Evolutionary conservation across 2,888 invertebrate species (phyloP), one percentile per base, ranked within the genome.

Genomic region (Noctua pronuba): DNA sequence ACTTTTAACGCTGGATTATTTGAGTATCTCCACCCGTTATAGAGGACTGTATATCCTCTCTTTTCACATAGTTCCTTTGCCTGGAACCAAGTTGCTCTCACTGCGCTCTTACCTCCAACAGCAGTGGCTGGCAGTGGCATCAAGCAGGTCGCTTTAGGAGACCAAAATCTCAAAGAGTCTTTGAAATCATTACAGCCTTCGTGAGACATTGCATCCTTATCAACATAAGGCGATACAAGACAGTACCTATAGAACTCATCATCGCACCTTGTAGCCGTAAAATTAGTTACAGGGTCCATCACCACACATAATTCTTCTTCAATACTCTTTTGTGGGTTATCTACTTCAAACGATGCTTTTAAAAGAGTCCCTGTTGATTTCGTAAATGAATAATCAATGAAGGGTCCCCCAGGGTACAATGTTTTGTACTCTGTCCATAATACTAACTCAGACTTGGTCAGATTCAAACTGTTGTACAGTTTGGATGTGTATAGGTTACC

Each of bases 351-450:
- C 0, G 93, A 90, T 0, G 90, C 87, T 38, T 88, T 77, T 16
- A 96, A 79, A 1, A 93, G 82, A 11, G 91, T 85, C 18, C 95
- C 95, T 38, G 91, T 91, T n/a, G 89, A 84, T 60, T 93, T 91
- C 16, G 94, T 94, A 72, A 91, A 93, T 3, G 95, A 94, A 93
- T 93, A 94, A 80, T 96, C 96, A 7, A 96, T 89, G 82, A 95
- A 96, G 3, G 95, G 94, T 3, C 97, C 97, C 5, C 96, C 95
- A 10, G 94, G 93, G 80, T 97, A 96, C 35, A 93, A 74, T 2
- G 95, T 92, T 80, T 92, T 95, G 86, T 94, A 96, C 73, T 97
- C 96, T 0, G 95, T 94, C 97, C 97, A 97, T 86, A 96, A 84
- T n/a, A 88, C 86, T 41, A 91, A 79, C 65, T 93, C 91, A 21